A percentile compares a stretch with the other conserved stretches of the same genome.
Conservation (phyloP, 2,888 invertebrate species). For the Dastarcus helophoroides region DNA sequence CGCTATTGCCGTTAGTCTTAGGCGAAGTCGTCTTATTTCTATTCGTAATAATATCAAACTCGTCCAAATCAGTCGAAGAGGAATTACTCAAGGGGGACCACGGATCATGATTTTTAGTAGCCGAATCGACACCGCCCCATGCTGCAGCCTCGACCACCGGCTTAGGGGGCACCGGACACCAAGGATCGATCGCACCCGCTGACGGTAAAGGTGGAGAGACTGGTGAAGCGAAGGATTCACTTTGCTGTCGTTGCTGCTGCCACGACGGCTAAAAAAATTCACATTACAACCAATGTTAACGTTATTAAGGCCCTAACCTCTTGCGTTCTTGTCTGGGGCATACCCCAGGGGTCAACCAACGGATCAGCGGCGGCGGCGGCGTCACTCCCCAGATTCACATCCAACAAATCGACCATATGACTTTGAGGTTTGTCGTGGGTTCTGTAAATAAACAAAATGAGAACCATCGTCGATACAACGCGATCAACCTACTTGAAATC, state of each 20-base stretch:
- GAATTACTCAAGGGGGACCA: slow-evolving; percentile 40
- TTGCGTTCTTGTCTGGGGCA: slow-evolving; percentile 42
- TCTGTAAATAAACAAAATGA: slow-evolving; percentile 6
- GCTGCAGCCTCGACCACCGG: slow-evolving; percentile 19
- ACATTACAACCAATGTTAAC: background rate
- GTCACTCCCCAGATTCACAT: slow-evolving; percentile 62
- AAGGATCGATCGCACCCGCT: no score
- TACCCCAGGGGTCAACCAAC: slow-evolving; percentile 65
- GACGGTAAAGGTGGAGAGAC: no score
- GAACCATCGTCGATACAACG: no score
- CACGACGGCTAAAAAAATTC: slow-evolving; percentile 8
- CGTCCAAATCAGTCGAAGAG: slow-evolving; percentile 64
- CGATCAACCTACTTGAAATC: slow-evolving; percentile 73
- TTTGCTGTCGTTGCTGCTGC: no score
- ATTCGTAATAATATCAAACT: slow-evolving; percentile 78
- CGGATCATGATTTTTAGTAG: slow-evolving; percentile 34
- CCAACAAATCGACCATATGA: slow-evolving; percentile 72
- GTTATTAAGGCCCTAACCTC: slow-evolving; percentile 35
- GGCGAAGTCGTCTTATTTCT: slow-evolving; percentile 39
- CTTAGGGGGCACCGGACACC: slow-evolving; percentile 38
- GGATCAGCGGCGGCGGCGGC: slow-evolving; percentile 39
- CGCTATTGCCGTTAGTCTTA: slow-evolving; percentile 24
- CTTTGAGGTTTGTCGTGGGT: slow-evolving; percentile 37
- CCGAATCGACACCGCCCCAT: slow-evolving; percentile 16
- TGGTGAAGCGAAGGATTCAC: no score